A percentile compares a stretch with the other conserved stretches of the same genome.
These are phyloP conservation scores for Coronaproctus castanopsis DNA, from an alignment of 2,888 invertebrate species.

Conservation along the genomic window DNA sequence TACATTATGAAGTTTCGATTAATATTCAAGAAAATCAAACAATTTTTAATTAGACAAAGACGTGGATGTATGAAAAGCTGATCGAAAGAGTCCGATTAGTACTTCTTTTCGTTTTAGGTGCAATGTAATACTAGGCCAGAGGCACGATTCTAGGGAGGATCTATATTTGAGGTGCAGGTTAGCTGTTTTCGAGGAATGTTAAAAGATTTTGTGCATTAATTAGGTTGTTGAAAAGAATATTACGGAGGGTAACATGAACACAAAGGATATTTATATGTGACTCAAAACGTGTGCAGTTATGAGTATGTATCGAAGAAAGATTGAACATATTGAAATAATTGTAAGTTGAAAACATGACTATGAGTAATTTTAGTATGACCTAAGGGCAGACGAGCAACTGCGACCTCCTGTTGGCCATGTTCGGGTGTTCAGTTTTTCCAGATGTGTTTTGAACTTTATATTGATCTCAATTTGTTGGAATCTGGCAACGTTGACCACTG, in stretches of 20 bases:
- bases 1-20: too few species aligned
- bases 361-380: background rate
- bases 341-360: background rate
- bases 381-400: background rate
- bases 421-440: background rate
- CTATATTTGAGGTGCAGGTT: background rate
- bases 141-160: background rate
- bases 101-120: too few species aligned
- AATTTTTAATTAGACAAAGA: too few species aligned
- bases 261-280: background rate
- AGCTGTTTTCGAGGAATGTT: background rate
- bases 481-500: background rate
- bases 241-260: background rate
- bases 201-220: background rate
- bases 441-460: background rate
- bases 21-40: too few species aligned
- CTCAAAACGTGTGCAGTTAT: background rate
- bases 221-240: background rate
- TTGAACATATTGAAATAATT: background rate
- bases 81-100: too few species aligned
- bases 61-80: too few species aligned
- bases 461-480: background rate
- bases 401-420: background rate
- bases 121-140: background rate
- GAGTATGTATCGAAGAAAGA: background rate